Evolutionary conservation across 2,888 invertebrate genomes (phyloP).

Genomic region (Cheilosia variabilis): DNA sequence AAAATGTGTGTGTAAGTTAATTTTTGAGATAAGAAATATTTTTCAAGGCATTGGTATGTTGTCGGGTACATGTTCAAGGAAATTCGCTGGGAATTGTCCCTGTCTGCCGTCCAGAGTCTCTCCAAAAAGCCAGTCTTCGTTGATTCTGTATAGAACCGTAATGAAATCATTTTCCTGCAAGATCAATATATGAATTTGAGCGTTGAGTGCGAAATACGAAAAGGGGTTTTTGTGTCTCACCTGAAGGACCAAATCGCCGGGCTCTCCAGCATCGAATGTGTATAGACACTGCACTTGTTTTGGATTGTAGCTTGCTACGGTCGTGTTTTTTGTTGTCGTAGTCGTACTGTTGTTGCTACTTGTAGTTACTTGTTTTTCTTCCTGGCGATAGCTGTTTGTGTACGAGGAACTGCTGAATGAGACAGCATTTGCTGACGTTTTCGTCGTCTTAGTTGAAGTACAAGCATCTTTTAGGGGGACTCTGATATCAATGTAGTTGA

Average conservation of each 20-base stretch:
- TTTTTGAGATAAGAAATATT: conserved; percentile 19
- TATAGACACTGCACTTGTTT: conserved; percentile 88
- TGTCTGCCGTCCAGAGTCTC: conserved; percentile 86
- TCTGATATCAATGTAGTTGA: conserved; percentile 90
- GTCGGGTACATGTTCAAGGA: conserved; percentile 86
- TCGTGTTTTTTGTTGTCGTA: conserved; percentile 23
- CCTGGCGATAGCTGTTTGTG: conserved; percentile 33
- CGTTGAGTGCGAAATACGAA: background rate
- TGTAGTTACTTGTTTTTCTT: conserved; percentile 28
- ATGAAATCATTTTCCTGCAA: conserved; percentile 86
- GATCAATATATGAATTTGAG: background rate
- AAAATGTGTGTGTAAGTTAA: conserved; percentile 2
- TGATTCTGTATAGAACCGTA: conserved; percentile 87
- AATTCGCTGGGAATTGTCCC: conserved; percentile 92
- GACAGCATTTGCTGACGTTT: conserved; percentile 45
- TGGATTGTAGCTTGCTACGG: conserved; percentile 51
- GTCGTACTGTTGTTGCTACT: conserved; percentile 33
- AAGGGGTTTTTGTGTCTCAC: conserved; percentile 80
- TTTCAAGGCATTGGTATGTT: conserved; percentile 82
- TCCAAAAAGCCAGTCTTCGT: conserved; percentile 91
- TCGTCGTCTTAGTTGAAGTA: conserved; percentile 39
- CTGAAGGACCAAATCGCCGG: conserved; percentile 85
- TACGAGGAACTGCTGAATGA: conserved; percentile 48
- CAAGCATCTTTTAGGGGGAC: conserved; percentile 86
- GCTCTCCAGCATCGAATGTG: conserved; percentile 87